Evolutionary conservation across 2,113 vertebrate species (phyloP).

Genomic region (Tragulus kanchil): DNA sequence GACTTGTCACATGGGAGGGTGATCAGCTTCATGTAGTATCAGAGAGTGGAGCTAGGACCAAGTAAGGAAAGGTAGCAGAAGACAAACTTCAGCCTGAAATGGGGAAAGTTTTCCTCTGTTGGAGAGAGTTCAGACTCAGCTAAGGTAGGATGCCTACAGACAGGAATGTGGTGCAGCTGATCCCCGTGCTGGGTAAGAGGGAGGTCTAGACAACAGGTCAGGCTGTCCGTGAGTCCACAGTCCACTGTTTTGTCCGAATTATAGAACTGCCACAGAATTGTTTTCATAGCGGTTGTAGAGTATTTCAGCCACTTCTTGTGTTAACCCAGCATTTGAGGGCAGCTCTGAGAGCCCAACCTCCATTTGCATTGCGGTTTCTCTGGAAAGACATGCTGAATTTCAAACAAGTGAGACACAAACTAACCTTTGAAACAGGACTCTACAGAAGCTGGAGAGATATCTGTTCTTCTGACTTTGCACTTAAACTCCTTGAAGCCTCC

Average conservation of each 20-base stretch:
- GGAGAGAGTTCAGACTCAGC: background rate
- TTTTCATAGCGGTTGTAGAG: background rate
- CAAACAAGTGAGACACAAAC: constrained; percentile 22
- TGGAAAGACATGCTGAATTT: constrained; percentile 30
- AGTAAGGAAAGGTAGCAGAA: background rate
- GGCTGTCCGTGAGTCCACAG: background rate
- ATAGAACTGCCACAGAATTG: background rate
- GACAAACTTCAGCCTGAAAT: background rate
- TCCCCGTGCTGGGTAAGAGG: background rate
- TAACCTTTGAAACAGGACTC: background rate
- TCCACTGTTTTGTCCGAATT: background rate
- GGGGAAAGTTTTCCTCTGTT: background rate
- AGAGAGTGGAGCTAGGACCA: background rate
- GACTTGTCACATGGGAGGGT: background rate
- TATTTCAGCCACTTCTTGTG: background rate
- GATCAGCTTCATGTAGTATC: background rate
- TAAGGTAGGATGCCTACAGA: background rate
- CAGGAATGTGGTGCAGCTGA: background rate
- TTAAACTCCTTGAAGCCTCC: background rate
- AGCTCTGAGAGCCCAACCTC: background rate
- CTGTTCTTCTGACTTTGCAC: background rate
- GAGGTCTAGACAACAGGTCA: background rate
- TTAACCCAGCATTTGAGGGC: background rate
- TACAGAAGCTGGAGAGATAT: background rate
- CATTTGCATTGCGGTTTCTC: background rate